Evolutionary conservation across 2,797 vertebrate genomes (phyloP).

Genomic region (Catamblyrhynchus diadema): DNA sequence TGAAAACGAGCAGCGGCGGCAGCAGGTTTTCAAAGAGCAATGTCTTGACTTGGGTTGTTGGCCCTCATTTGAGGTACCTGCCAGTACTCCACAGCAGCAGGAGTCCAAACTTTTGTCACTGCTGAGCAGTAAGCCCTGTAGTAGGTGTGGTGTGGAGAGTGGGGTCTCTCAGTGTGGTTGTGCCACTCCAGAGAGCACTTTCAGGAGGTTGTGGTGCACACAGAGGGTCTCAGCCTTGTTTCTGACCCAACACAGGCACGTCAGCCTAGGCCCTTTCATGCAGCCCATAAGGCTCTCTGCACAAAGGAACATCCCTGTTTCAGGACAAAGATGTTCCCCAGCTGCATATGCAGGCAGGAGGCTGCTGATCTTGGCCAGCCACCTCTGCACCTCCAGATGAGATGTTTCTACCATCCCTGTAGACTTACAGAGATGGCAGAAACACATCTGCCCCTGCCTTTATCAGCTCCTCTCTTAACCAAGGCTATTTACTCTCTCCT

Average conservation of each 20-base stretch:
- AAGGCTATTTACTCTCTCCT: background rate
- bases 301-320: background rate
- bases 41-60: background rate
- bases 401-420: too few relatives aligned
- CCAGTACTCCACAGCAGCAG: rapidly evolving
- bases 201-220: rapidly evolving
- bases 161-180: rapidly evolving
- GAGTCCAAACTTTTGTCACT: background rate
- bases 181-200: background rate
- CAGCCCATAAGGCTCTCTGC: background rate
- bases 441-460: background rate
- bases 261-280: background rate
- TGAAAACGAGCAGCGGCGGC: rapidly evolving
- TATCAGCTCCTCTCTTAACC: background rate
- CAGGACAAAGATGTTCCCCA: background rate
- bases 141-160: rapidly evolving
- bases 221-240: background rate
- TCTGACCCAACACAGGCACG: rapidly evolving
- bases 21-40: background rate
- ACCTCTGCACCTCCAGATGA: background rate
- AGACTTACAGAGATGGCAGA: background rate
- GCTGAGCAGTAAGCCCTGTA: rapidly evolving
- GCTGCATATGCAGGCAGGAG: background rate
- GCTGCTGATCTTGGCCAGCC: background rate
- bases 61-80: background rate